Conservation (phyloP, 2,113 vertebrate species). For the Bos javanicus region DNA sequence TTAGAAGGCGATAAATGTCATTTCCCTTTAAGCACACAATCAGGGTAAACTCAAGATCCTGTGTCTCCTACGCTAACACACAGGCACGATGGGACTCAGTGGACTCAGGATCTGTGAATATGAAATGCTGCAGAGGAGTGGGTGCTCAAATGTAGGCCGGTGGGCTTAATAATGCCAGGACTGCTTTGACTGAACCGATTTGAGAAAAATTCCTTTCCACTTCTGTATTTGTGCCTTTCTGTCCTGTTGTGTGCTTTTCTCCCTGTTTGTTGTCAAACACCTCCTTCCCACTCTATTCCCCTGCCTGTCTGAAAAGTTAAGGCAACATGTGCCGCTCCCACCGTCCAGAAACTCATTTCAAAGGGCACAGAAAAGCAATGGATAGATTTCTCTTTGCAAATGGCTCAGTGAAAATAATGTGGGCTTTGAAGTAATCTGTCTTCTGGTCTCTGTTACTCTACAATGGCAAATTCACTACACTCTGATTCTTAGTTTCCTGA, state of each 20-base stretch:
- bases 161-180: neutral
- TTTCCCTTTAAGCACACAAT: neutral
- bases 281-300: neutral
- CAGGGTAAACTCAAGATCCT: neutral
- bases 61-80: neutral
- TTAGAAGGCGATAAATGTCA: neutral
- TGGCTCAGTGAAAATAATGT: neutral
- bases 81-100: neutral
- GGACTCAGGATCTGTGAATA: neutral
- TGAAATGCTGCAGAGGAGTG: neutral
- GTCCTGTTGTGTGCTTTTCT: neutral
- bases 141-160: neutral
- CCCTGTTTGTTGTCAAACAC: neutral
- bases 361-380: neutral
- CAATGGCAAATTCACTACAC: neutral
- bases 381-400: neutral
- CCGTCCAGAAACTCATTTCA: conserved; percentile 22
- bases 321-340: neutral
- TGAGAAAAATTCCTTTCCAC: neutral
- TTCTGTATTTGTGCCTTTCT: neutral
- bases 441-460: neutral
- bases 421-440: neutral
- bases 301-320: neutral
- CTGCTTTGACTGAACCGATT: neutral
- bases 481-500: neutral